Conservation (phyloP, 2,797 vertebrate species). For the Thamnophis elegans region DNA sequence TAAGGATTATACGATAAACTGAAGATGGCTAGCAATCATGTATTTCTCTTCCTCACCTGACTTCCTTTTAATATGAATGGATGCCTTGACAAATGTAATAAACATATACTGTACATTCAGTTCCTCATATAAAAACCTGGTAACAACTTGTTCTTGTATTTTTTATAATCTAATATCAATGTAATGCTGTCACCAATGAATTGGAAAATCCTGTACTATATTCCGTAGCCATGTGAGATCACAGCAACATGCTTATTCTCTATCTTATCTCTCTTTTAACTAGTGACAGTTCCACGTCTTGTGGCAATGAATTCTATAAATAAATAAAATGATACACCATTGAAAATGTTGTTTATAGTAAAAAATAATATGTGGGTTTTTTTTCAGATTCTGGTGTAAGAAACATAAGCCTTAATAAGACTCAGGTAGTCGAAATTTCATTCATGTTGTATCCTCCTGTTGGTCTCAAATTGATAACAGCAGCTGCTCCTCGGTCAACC, state of each 20-base stretch:
- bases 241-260: not conserved
- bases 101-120: not conserved
- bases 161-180: not conserved
- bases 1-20: not conserved
- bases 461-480: slow-evolving; percentile 31
- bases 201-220: not conserved
- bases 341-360: not conserved
- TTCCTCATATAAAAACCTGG: not conserved
- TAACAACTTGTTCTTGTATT: not conserved
- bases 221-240: not conserved
- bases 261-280: not conserved
- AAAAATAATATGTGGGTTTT: not conserved
- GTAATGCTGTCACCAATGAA: not conserved
- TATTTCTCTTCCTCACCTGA: not conserved
- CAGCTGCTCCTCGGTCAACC: slow-evolving; percentile 34
- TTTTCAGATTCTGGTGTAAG: not conserved
- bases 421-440: slow-evolving; percentile 55
- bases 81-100: not conserved
- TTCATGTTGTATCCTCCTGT: slow-evolving; percentile 63
- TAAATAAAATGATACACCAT: not conserved
- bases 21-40: not conserved
- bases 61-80: not conserved
- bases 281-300: not conserved
- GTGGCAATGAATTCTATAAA: not conserved
- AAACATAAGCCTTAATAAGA: slow-evolving; percentile 43